Evolutionary conservation across 2,888 invertebrate species (phyloP).

Genomic region (Bruchidius siliquastri): DNA sequence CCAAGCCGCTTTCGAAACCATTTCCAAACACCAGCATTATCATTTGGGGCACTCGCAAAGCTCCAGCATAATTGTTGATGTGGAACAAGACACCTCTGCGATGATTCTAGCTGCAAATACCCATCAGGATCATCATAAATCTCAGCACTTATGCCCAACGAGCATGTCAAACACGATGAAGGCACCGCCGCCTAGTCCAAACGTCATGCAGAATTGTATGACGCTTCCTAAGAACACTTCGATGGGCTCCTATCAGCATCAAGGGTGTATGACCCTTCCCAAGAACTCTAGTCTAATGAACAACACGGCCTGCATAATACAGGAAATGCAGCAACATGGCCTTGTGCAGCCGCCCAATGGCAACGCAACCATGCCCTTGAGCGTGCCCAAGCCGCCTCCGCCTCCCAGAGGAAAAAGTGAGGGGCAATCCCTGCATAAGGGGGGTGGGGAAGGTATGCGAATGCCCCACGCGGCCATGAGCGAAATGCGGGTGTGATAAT

Average conservation of each 20-base stretch:
- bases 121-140: slow-evolving; percentile 50
- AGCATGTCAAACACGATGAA: slow-evolving; percentile 53
- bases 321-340: slow-evolving; percentile 56
- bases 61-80: slow-evolving; percentile 78
- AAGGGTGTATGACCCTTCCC: slow-evolving; percentile 53
- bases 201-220: slow-evolving; percentile 49
- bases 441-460: slow-evolving; percentile 47
- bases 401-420: slow-evolving; percentile 52
- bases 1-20: slow-evolving; percentile 63
- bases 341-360: slow-evolving; percentile 59
- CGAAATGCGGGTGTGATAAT: slow-evolving; percentile 85
- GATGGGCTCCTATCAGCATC: slow-evolving; percentile 38
- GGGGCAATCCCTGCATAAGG: slow-evolving; percentile 39
- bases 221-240: slow-evolving; percentile 52
- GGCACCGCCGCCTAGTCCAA: slow-evolving; percentile 58
- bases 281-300: slow-evolving; percentile 54
- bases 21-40: slow-evolving; percentile 76
- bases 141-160: slow-evolving; percentile 52
- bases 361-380: slow-evolving; percentile 53
- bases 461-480: slow-evolving; percentile 81
- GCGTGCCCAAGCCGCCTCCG: slow-evolving; percentile 56
- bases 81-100: slow-evolving; percentile 66
- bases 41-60: slow-evolving; percentile 72
- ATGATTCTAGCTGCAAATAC: slow-evolving; percentile 56
- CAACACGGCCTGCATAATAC: slow-evolving; percentile 52